Percentiles rank a stretch among this genome's conserved stretches.
Evolutionary conservation across 2,888 invertebrate species (phyloP).

Genomic region (Poecilobothrus nobilitatus): DNA sequence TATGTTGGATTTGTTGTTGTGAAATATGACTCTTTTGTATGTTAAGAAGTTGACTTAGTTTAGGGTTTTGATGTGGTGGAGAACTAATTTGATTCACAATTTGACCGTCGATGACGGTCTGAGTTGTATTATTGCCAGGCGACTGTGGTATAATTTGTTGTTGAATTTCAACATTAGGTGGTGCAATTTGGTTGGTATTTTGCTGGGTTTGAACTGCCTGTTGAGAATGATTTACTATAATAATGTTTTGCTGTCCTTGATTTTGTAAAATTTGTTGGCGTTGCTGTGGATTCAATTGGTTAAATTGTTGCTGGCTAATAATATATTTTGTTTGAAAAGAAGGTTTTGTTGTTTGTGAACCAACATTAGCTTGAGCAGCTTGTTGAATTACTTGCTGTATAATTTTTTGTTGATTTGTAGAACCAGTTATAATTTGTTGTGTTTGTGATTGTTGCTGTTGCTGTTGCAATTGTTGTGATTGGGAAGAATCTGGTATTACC

Average conservation of each 20-base stretch:
- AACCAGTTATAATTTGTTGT: background rate
- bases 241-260: constrained; percentile 44
- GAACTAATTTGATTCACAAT: constrained; percentile 40
- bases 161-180: constrained; percentile 9
- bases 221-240: constrained; percentile 38
- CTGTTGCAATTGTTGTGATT: constrained; percentile 27
- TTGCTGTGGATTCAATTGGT: constrained; percentile 54
- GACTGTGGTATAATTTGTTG: constrained; percentile 12
- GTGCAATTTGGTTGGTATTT: background rate
- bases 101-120: constrained; percentile 20
- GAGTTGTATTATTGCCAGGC: background rate
- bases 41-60: constrained; percentile 40
- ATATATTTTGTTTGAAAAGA: constrained; percentile 37
- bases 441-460: constrained; percentile 21
- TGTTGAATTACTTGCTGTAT: constrained; percentile 28
- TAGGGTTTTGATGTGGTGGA: constrained; percentile 46
- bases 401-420: constrained; percentile 16
- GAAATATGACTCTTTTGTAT: constrained; percentile 46
- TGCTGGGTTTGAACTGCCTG: constrained; percentile 35
- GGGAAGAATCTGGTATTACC: constrained; percentile 9
- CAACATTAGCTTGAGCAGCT: constrained; percentile 29
- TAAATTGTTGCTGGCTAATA: constrained; percentile 55
- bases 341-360: constrained; percentile 28
- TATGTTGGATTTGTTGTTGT: constrained; percentile 45
- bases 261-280: constrained; percentile 44